A percentile compares a stretch with the other conserved stretches of the same genome.
Evolutionary conservation across 1,140 invertebrate genomes (phyloP).

Genomic region (Apolygus lucorum): DNA sequence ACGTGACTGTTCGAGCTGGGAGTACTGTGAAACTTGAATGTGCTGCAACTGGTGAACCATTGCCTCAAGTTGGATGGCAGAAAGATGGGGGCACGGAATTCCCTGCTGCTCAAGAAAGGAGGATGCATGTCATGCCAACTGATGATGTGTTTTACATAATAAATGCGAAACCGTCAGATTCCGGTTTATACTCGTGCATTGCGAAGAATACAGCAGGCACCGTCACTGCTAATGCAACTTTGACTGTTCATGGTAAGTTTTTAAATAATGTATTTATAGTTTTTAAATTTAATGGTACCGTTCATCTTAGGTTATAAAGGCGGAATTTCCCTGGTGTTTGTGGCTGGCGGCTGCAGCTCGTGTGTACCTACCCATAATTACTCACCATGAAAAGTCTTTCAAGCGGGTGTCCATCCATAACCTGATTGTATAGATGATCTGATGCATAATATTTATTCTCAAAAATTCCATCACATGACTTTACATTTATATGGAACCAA

Average conservation of each 20-base stretch:
- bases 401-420: no score
- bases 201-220: slow-evolving; percentile 82
- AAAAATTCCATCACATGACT: no score
- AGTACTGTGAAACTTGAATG: slow-evolving; percentile 82
- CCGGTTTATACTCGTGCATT: slow-evolving; percentile 87
- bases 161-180: slow-evolving; percentile 76
- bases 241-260: slow-evolving; percentile 65
- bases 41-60: slow-evolving; percentile 78
- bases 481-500: no score
- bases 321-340: no score
- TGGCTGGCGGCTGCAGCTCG: no score
- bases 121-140: slow-evolving; percentile 84
- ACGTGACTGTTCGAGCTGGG: slow-evolving; percentile 75
- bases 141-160: slow-evolving; percentile 90
- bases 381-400: no score
- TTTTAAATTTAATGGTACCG: no score
- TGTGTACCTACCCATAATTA: no score
- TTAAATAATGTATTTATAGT: no score
- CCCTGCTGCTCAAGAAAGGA: slow-evolving; percentile 82
- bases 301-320: no score
- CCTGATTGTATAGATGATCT: no score
- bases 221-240: slow-evolving; percentile 77
- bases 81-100: slow-evolving; percentile 94
- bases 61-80: slow-evolving; percentile 81
- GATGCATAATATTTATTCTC: no score